Evolutionary conservation across 2,797 vertebrate genomes (phyloP), one percentile per base, ranked within the genome.

Genomic region (Pitangus sulphuratus): DNA sequence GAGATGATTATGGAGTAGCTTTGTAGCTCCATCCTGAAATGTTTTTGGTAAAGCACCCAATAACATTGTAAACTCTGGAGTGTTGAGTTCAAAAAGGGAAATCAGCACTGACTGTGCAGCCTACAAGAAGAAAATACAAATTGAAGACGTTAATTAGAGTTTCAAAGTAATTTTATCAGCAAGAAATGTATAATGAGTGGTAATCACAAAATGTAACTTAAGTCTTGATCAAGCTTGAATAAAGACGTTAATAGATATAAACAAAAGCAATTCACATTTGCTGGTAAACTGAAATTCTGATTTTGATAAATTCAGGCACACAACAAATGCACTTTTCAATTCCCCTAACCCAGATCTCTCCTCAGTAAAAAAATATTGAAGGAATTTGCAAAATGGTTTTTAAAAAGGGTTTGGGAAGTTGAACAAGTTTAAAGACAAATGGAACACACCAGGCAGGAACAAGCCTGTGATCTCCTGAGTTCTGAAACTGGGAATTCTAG

Each of bases 21-120:
- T 99, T 88, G 99, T 99, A 97, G 99, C 99, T 95, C 99, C 99
- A 81, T 99, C 99, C 96, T 99, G 99, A 96, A 99, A 99, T 76
- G 99, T 99, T 98, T 99, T 99, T 97, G 99, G 99, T 96, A 99
- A 98, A 97, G 99, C 99, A 97, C 98, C 99, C 97, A 99, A 97
- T 16, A 99, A 97, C 99, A 99, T 99, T 92, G 99, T 99, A 97
- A 99, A 99, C 98, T 99, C 99, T 71, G 99, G 99, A 56, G 99
- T 99, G 97, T 99, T 99, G 94, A 99, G 98, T 97, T 99, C 99
- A 98, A 99, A 99, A 95, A 99, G 97, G 12, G 99, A 98, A 97
- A 99, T 99, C 83, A 99, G 97, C 97, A 99, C 99, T 60, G 98
- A 98, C 96, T 99, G 99, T 18, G 99, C 99, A 75, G 99, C 99